These are phyloP conservation scores for Pipistrellus kuhlii DNA, from an alignment of 2,797 vertebrate genomes.

Conservation along the genomic window DNA sequence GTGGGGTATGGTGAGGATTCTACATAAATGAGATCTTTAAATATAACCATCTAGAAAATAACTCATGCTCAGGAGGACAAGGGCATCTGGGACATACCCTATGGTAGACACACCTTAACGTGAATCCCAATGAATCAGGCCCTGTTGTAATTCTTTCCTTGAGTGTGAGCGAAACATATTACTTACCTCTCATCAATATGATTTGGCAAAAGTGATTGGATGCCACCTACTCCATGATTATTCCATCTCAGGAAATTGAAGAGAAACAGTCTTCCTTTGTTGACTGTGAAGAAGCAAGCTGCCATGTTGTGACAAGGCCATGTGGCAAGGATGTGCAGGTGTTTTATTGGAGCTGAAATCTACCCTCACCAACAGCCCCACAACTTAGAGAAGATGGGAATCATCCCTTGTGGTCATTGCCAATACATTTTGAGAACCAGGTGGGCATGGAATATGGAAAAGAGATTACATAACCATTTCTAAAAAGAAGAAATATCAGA, in stretches of 20 bases:
- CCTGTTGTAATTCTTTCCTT: not conserved
- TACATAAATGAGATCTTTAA: not conserved
- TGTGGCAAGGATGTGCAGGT: no score
- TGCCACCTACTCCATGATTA: not conserved
- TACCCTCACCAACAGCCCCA: no score
- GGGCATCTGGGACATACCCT: no score
- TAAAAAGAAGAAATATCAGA: not conserved
- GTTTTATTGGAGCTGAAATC: not conserved
- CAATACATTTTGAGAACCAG: not conserved
- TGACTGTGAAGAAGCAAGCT: not conserved
- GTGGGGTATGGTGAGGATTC: accelerated
- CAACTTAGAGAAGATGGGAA: not conserved
- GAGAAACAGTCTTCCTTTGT: not conserved
- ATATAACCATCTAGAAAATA: not conserved
- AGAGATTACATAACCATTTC: not conserved
- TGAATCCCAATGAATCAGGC: not conserved
- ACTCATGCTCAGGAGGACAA: not conserved
- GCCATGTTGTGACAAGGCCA: no score
- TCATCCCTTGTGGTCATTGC: no score
- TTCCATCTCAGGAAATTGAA: not conserved
- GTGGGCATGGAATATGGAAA: accelerated
- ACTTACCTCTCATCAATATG: not conserved
- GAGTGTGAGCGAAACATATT: not conserved
- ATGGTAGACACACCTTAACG: not conserved
- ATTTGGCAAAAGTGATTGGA: no score